Percentiles rank a stretch among this genome's conserved stretches.
These are phyloP conservation scores for Zosterops borbonicus DNA, from an alignment of 2,113 vertebrate genomes.

Conservation along the genomic window DNA sequence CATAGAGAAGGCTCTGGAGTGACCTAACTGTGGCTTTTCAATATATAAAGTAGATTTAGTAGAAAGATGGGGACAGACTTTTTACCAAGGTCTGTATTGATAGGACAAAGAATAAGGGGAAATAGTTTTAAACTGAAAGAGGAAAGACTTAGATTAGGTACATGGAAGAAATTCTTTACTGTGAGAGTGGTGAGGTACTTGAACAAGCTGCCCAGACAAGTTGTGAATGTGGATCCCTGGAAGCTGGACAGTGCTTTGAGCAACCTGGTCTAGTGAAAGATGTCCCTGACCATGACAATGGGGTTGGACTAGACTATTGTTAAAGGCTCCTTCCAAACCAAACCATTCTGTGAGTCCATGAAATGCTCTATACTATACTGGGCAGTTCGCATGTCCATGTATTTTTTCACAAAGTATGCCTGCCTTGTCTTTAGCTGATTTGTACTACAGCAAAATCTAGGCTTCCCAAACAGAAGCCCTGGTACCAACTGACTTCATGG, in stretches of 20 bases:
- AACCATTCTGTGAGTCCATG: background rate
- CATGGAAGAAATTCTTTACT: background rate
- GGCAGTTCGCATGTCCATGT: background rate
- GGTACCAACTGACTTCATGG: background rate
- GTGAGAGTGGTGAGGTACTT: background rate
- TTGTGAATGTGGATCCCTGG: background rate
- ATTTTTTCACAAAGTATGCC: background rate
- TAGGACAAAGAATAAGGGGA: background rate
- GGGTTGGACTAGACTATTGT: background rate
- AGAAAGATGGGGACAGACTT: background rate
- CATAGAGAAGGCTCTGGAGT: background rate
- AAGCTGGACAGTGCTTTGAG: fast-evolving
- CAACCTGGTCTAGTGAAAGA: background rate
- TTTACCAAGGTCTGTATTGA: background rate
- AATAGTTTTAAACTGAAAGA: background rate
- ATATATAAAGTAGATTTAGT: background rate
- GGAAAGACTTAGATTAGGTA: background rate
- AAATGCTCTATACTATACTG: background rate
- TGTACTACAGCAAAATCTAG: background rate
- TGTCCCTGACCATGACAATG: background rate
- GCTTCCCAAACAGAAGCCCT: background rate
- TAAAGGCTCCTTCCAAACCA: background rate
- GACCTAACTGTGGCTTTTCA: background rate
- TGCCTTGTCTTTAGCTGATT: background rate
- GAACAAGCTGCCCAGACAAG: background rate